Evolutionary conservation across 2,888 invertebrate genomes (phyloP).

Genomic region (Troides aeacus): DNA sequence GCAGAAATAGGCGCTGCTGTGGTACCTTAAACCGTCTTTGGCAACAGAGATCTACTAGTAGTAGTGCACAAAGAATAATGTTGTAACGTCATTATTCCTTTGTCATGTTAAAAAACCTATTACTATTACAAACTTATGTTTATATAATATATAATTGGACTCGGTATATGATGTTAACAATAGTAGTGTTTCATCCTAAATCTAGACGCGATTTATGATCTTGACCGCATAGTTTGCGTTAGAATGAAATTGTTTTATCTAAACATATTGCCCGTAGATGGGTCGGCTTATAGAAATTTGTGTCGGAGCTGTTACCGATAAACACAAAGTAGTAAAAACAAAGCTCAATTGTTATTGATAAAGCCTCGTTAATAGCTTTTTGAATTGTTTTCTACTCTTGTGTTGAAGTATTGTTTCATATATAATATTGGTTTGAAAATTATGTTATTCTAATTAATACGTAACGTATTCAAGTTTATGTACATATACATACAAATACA

Average conservation of each 20-base stretch:
- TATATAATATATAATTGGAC: not conserved
- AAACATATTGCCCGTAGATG: constrained; percentile 67
- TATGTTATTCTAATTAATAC: no score
- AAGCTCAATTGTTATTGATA: no score
- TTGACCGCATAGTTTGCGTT: constrained; percentile 64
- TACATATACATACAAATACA: no score
- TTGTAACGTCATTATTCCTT: not conserved
- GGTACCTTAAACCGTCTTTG: no score
- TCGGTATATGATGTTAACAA: not conserved
- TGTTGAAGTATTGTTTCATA: no score
- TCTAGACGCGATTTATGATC: constrained; percentile 69
- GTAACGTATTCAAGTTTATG: no score
- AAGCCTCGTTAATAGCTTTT: constrained; percentile 16
- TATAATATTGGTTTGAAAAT: no score
- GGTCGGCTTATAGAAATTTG: constrained; percentile 61
- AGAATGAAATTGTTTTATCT: constrained; percentile 73
- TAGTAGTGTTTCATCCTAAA: constrained; percentile 46
- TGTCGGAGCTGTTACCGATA: constrained; percentile 50
- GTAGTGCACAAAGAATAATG: not conserved
- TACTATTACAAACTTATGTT: not conserved
- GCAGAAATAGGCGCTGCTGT: no score
- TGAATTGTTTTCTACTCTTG: not conserved
- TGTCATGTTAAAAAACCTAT: not conserved
- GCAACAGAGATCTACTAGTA: no score
- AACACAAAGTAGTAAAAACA: constrained; percentile 33